A percentile compares a stretch with the other conserved stretches of the same genome.
Evolutionary conservation across 2,888 invertebrate genomes (phyloP).

Genomic region (Hofmannophila pseudospretella): DNA sequence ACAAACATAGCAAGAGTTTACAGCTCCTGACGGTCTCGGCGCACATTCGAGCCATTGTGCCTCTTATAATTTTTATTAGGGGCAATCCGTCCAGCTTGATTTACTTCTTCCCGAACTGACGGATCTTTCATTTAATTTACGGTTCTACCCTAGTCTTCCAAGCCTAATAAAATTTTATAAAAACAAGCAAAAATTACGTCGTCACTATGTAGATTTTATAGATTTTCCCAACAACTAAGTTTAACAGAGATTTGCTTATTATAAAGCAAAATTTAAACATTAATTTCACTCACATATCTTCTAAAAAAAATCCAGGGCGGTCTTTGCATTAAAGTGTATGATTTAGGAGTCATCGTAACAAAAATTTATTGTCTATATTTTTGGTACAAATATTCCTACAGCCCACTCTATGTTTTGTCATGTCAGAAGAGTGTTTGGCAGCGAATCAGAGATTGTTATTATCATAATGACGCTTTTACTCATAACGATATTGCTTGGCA

Average conservation of each 20-base stretch:
- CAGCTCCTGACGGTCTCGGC: conserved; percentile 69
- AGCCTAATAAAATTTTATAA: conserved; percentile 67
- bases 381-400: conserved; percentile 44
- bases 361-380: conserved; percentile 50
- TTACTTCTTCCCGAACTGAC: conserved; percentile 77
- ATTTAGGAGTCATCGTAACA: conserved; percentile 39
- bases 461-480: conserved; percentile 61
- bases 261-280: no score
- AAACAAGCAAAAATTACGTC: conserved; percentile 70
- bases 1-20: conserved; percentile 76
- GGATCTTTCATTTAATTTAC: conserved; percentile 76
- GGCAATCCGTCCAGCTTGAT: conserved; percentile 77
- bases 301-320: no score
- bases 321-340: conserved; percentile 27
- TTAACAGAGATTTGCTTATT: no score
- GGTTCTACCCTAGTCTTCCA: conserved; percentile 66
- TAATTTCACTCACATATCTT: no score
- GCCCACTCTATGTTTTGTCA: conserved; percentile 42
- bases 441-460: conserved; percentile 60
- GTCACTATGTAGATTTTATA: conserved; percentile 26
- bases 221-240: conserved; percentile 9
- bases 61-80: conserved; percentile 78
- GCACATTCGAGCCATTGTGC: conserved; percentile 74
- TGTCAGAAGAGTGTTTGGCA: conserved; percentile 62
- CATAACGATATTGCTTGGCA: conserved; percentile 62